Percentiles rank a stretch among this genome's conserved stretches.
Evolutionary conservation across 2,888 invertebrate species (phyloP).

Genomic region (Dryococelus australis): DNA sequence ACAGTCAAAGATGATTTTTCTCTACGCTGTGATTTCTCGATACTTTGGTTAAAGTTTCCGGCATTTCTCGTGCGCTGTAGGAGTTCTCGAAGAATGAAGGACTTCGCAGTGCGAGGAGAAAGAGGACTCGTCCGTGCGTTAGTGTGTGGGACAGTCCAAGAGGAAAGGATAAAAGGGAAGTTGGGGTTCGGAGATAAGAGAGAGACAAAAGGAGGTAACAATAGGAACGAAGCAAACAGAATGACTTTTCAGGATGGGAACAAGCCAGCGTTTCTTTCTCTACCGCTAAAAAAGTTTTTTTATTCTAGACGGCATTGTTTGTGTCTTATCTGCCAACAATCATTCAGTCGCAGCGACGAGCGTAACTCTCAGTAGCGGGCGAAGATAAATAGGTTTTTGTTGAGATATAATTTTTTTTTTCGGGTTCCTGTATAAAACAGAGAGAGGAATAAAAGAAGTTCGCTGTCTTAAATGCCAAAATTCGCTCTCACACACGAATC

Average conservation of each 20-base stretch:
- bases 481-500: background rate
- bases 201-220: constrained; percentile 28
- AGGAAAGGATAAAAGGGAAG: background rate
- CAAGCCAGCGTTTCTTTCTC: constrained; percentile 6
- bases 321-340: background rate
- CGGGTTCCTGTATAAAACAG: background rate
- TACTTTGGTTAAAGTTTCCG: background rate
- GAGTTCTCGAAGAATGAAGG: constrained; percentile 13
- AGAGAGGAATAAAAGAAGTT: background rate
- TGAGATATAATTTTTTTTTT: background rate
- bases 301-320: background rate
- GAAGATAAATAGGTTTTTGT: background rate
- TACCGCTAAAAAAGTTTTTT: background rate
- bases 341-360: background rate
- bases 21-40: background rate
- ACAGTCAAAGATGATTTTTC: background rate
- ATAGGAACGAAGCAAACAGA: constrained; percentile 23
- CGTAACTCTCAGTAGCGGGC: background rate
- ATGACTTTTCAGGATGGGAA: background rate
- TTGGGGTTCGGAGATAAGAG: constrained; percentile 9
- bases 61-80: background rate
- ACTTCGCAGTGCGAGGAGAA: background rate
- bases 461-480: background rate
- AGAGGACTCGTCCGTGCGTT: constrained; percentile 12
- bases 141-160: constrained; percentile 12